A percentile compares a stretch with the other conserved stretches of the same genome.
phyloP scores from a whole-genome alignment of 2,797 vertebrate genomes.

The Salarias fasciatus region DNA sequence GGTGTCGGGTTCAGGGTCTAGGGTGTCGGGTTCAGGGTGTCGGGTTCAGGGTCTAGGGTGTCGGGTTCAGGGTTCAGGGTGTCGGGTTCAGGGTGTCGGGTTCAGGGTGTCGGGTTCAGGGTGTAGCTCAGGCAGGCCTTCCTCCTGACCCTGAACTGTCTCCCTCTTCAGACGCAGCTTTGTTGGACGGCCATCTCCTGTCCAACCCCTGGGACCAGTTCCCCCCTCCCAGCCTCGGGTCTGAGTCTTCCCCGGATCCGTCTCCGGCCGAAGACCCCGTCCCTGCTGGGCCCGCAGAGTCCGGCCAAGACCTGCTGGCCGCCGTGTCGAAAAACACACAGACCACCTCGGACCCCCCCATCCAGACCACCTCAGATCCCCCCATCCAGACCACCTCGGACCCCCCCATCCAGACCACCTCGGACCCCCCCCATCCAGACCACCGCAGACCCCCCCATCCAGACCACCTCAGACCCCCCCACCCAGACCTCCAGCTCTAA shows the following conservation, averaged over 20 bases:
- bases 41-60: too few relatives aligned
- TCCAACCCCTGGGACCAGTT: slow-evolving; percentile 67
- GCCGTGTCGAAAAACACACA: background rate
- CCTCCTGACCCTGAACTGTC: too few relatives aligned
- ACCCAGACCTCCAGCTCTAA: slow-evolving; percentile 14
- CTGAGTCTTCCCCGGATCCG: slow-evolving; percentile 21
- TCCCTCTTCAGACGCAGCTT: too few relatives aligned
- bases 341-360: background rate
- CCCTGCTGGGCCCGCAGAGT: background rate
- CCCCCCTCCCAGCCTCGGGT: slow-evolving; percentile 33
- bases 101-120: too few relatives aligned
- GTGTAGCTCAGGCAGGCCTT: too few relatives aligned
- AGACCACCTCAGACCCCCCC: background rate
- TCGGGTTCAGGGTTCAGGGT: too few relatives aligned
- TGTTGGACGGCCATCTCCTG: background rate
- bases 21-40: too few relatives aligned
- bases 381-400: too few relatives aligned
- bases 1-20: too few relatives aligned
- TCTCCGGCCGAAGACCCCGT: background rate
- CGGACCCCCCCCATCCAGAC: background rate
- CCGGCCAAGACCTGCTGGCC: background rate
- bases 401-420: background rate
- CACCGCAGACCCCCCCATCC: background rate
- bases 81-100: too few relatives aligned
- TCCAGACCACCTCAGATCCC: background rate